phyloP scores from a whole-genome alignment of 1,140 invertebrate species.

The Drosophila truncata region DNA sequence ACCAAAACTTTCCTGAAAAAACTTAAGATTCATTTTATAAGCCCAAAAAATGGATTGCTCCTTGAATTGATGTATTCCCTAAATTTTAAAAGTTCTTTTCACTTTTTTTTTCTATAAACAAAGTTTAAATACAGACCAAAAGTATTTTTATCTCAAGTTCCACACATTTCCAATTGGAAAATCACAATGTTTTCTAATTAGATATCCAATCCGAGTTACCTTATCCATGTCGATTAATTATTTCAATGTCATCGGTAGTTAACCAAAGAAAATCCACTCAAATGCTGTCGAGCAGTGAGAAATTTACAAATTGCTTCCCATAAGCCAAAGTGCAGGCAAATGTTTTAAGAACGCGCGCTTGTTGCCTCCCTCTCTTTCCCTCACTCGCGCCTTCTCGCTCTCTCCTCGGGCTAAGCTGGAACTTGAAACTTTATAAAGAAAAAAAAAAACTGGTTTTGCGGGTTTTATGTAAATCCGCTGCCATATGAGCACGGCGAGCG shows the following conservation, averaged over 20 bases:
- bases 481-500: constrained; percentile 64
- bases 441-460: constrained; percentile 76
- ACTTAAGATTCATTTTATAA: too few relatives aligned
- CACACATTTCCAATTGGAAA: not conserved
- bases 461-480: constrained; percentile 80
- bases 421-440: constrained; percentile 50
- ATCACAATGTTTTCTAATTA: not conserved
- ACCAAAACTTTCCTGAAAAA: too few relatives aligned
- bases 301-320: constrained; percentile 44
- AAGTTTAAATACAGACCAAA: not conserved
- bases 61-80: not conserved
- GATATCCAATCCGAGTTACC: constrained; percentile 7
- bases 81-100: too few relatives aligned
- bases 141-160: not conserved
- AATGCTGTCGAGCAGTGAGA: constrained; percentile 24
- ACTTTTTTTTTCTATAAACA: too few relatives aligned
- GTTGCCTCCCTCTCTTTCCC: constrained; percentile 1
- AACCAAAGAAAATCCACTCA: constrained; percentile 13
- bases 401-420: constrained; percentile 21
- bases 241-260: constrained; percentile 40
- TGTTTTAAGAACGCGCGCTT: constrained; percentile 52
- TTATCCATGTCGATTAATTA: constrained; percentile 21
- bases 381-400: constrained; percentile 6
- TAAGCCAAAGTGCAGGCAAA: constrained; percentile 68
- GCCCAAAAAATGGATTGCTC: too few relatives aligned